Evolutionary conservation across 1,140 invertebrate genomes (phyloP).

Genomic region (Bombus impatiens): DNA sequence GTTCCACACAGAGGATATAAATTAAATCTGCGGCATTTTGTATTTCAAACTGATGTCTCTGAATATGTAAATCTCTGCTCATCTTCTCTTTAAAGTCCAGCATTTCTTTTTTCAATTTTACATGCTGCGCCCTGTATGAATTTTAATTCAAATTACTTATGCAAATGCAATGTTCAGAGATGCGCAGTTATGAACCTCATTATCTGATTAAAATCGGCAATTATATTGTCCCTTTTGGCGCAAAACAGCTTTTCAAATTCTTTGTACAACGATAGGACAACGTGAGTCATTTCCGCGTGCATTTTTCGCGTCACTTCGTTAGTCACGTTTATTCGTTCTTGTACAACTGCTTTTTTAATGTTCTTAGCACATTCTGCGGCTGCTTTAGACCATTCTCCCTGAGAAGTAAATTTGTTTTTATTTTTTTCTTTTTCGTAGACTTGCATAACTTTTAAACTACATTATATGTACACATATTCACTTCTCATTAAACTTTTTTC

Average conservation of each 20-base stretch:
- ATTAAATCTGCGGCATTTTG: constrained; percentile 78
- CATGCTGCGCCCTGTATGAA: constrained; percentile 50
- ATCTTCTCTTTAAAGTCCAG: constrained; percentile 59
- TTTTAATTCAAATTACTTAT: neutral
- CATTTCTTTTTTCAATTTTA: constrained; percentile 49
- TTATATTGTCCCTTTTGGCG: constrained; percentile 70
- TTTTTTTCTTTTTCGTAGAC: neutral
- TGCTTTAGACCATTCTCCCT: constrained; percentile 53
- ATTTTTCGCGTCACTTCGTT: constrained; percentile 72
- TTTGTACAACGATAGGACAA: constrained; percentile 66
- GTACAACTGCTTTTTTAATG: constrained; percentile 67
- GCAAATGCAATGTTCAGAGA: constrained; percentile 40
- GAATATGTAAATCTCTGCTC: constrained; percentile 63
- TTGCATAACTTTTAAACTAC: neutral
- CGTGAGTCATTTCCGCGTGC: constrained; percentile 68
- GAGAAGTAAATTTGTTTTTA: neutral
- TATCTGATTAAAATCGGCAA: constrained; percentile 77
- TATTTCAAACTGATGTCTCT: constrained; percentile 76
- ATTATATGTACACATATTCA: neutral
- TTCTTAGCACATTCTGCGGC: constrained; percentile 58
- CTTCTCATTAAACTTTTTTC: too few species aligned
- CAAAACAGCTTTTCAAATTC: constrained; percentile 68
- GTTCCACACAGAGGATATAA: constrained; percentile 78
- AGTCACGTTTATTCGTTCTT: constrained; percentile 69
- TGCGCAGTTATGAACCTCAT: constrained; percentile 60